Evolutionary conservation across 1,140 invertebrate species (phyloP).

Genomic region (Venustaconcha ellipsiformis): DNA sequence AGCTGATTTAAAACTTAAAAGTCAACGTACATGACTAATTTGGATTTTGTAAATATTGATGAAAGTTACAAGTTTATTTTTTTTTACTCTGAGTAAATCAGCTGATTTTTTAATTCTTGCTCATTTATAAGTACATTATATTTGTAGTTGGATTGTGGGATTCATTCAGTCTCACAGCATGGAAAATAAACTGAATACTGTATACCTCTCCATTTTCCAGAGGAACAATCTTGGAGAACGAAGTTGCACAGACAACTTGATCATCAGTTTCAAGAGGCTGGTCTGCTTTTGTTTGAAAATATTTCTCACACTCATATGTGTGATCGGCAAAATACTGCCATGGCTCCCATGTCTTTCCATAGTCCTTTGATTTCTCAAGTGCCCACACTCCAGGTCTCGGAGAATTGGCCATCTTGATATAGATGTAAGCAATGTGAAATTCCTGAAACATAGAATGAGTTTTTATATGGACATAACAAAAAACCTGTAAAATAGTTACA

Average conservation of each 20-base stretch:
- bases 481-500: neutral
- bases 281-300: constrained; percentile 69
- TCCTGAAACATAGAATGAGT: constrained; percentile 76
- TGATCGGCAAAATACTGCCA: constrained; percentile 98
- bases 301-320: constrained; percentile 77
- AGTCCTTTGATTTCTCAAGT: constrained; percentile 94
- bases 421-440: constrained; percentile 99
- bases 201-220: constrained; percentile 93
- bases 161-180: too few relatives aligned
- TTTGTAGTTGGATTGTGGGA: too few relatives aligned
- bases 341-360: constrained; percentile 90
- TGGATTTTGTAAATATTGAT: too few relatives aligned
- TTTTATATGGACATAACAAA: too few relatives aligned
- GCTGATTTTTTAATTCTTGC: too few relatives aligned
- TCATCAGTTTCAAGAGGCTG: constrained; percentile 82
- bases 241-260: constrained; percentile 95
- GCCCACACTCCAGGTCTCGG: constrained; percentile 97
- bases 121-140: too few relatives aligned
- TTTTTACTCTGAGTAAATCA: too few relatives aligned
- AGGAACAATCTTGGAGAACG: constrained; percentile 96
- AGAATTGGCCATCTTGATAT: constrained; percentile 97
- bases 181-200: neutral
- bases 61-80: too few relatives aligned
- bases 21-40: too few relatives aligned
- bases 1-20: too few relatives aligned